These are phyloP conservation scores for Passerina amoena DNA, from an alignment of 2,113 vertebrate genomes.

Conservation along the genomic window DNA sequence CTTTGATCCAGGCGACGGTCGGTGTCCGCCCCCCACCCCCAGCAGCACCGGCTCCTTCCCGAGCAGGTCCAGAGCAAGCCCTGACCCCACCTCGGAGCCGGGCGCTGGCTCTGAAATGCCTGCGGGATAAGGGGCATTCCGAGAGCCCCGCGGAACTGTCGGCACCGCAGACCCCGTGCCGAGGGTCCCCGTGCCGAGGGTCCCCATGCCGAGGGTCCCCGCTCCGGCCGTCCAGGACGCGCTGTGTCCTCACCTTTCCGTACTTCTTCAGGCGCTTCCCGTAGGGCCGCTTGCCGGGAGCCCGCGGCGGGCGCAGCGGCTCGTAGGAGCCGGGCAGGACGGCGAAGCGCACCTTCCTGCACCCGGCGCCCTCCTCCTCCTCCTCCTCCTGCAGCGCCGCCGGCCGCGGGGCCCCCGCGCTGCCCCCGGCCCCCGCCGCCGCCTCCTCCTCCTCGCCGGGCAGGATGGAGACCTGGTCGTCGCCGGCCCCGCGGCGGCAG, in stretches of 20 bases:
- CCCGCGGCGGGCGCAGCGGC: slow-evolving; percentile 28
- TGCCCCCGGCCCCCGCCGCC: background rate
- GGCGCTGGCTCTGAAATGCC: background rate
- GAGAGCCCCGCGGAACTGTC: background rate
- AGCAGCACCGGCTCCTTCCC: background rate
- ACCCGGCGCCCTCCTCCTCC: background rate
- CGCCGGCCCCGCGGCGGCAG: background rate
- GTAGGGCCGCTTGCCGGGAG: background rate
- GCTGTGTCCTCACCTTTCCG: slow-evolving; percentile 68
- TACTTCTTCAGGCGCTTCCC: slow-evolving; percentile 73
- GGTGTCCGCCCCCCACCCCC: background rate
- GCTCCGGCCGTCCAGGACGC: background rate
- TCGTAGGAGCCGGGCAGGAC: slow-evolving; percentile 68
- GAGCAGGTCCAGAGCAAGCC: background rate
- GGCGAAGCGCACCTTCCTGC: slow-evolving; percentile 59
- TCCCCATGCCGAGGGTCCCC: background rate
- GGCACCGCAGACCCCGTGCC: background rate
- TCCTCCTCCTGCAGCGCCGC: background rate
- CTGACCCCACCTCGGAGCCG: background rate
- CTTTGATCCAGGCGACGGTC: background rate
- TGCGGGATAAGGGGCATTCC: background rate
- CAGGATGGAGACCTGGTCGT: slow-evolving; percentile 41
- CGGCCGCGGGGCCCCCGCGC: background rate
- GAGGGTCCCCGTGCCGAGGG: background rate
- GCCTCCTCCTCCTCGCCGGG: background rate